Percentiles rank a stretch among this genome's conserved stretches.
These are phyloP conservation scores for Otis tarda DNA, from an alignment of 2,113 vertebrate genomes.

Conservation along the genomic window DNA sequence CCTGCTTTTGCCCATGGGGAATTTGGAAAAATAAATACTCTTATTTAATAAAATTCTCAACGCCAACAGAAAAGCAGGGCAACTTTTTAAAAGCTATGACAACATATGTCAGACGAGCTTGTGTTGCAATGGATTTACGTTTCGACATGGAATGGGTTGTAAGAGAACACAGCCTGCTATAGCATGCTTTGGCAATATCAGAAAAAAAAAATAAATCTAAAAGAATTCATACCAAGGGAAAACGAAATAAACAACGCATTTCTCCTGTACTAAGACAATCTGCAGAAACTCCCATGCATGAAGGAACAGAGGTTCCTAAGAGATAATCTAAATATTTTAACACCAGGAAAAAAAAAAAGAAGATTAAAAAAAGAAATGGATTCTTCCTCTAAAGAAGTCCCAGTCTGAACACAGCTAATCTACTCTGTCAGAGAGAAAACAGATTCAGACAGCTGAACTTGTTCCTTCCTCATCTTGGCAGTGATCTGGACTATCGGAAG, in stretches of 20 bases:
- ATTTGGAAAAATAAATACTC: constrained; percentile 59
- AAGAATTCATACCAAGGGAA: background rate
- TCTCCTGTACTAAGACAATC: background rate
- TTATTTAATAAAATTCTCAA: constrained; percentile 57
- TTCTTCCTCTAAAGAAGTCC: background rate
- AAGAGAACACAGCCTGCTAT: constrained; percentile 31
- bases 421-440: background rate
- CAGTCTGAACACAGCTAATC: background rate
- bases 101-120: constrained; percentile 9
- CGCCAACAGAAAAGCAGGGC: constrained; percentile 31
- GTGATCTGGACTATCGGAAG: background rate
- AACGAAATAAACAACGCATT: background rate
- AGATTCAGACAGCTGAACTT: background rate
- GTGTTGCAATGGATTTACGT: constrained; percentile 56
- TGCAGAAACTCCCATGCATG: background rate
- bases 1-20: constrained; percentile 56
- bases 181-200: constrained; percentile 15
- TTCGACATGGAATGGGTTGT: constrained; percentile 7
- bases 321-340: background rate
- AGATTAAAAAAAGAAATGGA: background rate
- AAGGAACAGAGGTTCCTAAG: background rate
- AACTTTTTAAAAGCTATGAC: constrained; percentile 47
- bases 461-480: background rate
- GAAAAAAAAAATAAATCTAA: background rate
- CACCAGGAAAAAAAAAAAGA: background rate